Evolutionary conservation across 2,888 invertebrate genomes (phyloP).

Genomic region (Nomada goodeniana): DNA sequence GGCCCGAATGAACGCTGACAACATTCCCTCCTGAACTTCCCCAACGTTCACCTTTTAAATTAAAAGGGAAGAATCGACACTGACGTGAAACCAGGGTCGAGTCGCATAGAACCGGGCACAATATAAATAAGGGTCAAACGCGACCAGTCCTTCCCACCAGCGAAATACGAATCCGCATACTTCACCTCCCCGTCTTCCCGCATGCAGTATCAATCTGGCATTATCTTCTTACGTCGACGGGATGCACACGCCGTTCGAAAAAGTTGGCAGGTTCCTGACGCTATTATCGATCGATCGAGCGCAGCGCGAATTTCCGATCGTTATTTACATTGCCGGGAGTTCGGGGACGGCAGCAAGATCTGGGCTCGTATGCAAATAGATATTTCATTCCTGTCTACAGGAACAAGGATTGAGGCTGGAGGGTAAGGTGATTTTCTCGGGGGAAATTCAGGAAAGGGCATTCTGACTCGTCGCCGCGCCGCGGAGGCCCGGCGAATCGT

Average conservation of each 20-base stretch:
- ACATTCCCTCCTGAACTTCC: too few species aligned
- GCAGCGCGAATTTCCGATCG: constrained; percentile 60
- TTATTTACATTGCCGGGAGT: constrained; percentile 65
- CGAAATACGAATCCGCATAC: background rate
- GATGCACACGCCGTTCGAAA: background rate
- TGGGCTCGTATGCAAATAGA: constrained; percentile 72
- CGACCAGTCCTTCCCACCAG: background rate
- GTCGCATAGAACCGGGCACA: too few species aligned
- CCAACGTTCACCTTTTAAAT: too few species aligned
- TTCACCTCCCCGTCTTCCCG: background rate
- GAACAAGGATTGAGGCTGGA: constrained; percentile 66
- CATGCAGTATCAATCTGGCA: background rate
- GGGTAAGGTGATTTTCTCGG: constrained; percentile 73
- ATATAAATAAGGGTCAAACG: background rate
- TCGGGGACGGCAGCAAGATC: constrained; percentile 54
- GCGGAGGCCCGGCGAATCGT: constrained; percentile 50
- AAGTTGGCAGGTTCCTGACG: constrained; percentile 13
- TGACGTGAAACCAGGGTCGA: too few species aligned
- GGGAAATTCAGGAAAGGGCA: constrained; percentile 73
- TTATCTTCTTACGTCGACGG: background rate
- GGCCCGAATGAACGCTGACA: too few species aligned
- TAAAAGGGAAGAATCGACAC: too few species aligned
- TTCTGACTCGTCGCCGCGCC: constrained; percentile 49
- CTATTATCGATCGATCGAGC: constrained; percentile 37
- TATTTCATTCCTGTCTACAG: constrained; percentile 72